Evolutionary conservation across 2,113 vertebrate species (phyloP).

Genomic region (Pangasianodon hypophthalmus): DNA sequence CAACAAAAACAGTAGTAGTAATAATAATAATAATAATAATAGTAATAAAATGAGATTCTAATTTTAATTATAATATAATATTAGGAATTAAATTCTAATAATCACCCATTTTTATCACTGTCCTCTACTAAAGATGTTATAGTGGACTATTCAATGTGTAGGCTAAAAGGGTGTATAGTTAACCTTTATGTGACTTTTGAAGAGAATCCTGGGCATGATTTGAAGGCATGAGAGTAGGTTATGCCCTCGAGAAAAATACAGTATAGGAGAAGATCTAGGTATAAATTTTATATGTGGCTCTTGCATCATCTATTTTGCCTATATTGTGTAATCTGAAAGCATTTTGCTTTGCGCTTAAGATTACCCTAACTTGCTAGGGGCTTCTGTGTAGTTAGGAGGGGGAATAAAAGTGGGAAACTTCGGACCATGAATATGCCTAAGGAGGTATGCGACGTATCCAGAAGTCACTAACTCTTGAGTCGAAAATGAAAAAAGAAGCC

Average conservation of each 20-base stretch:
- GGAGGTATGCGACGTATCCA: slow-evolving; percentile 32
- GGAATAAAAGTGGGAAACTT: neutral
- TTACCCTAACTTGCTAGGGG: too few relatives aligned
- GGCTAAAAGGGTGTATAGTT: slow-evolving; percentile 55
- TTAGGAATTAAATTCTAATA: slow-evolving; percentile 45
- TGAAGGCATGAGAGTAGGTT: slow-evolving; percentile 21
- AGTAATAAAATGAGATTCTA: too few relatives aligned
- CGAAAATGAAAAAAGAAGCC: slow-evolving; percentile 36
- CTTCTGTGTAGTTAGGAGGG: neutral
- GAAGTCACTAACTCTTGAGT: slow-evolving; percentile 26
- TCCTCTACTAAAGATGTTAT: slow-evolving; percentile 47
- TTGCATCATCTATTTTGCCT: neutral
- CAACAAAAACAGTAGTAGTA: neutral
- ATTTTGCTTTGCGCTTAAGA: neutral
- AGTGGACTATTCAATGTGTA: slow-evolving; percentile 49
- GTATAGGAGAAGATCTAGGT: neutral
- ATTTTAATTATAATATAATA: neutral
- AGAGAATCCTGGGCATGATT: slow-evolving; percentile 39
- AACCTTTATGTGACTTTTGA: slow-evolving; percentile 53
- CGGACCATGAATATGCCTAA: neutral
- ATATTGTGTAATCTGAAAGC: neutral
- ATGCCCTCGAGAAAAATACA: slow-evolving; percentile 1
- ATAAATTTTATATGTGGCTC: neutral
- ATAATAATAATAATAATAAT: neutral
- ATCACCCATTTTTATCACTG: slow-evolving; percentile 29